phyloP scores from a whole-genome alignment of 2,888 invertebrate genomes.

The Tipula vernalis region DNA sequence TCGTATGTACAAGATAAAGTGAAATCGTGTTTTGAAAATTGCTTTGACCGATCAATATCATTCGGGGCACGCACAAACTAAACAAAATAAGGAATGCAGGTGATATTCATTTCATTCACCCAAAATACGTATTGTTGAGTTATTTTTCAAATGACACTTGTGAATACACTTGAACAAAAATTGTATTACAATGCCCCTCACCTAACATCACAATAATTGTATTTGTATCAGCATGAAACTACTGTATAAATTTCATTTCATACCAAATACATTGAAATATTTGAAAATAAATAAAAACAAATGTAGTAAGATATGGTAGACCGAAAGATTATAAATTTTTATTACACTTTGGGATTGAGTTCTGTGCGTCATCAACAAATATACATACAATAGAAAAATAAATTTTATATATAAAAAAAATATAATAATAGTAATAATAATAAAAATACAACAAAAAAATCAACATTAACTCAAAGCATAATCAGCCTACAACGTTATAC shows the following conservation, averaged over 20 bases:
- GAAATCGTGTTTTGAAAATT: not conserved
- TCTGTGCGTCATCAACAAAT: not conserved
- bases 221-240: not conserved
- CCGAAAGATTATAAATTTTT: slow-evolving; percentile 4
- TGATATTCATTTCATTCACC: not conserved
- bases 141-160: too few relatives aligned
- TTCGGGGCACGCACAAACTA: not conserved
- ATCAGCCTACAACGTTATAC: not conserved
- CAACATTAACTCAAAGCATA: not conserved
- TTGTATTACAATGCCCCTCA: not conserved
- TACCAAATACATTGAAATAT: not conserved
- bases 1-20: not conserved
- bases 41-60: not conserved
- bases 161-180: not conserved
- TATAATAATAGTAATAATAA: not conserved
- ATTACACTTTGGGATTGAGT: slow-evolving; percentile 4
- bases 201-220: not conserved
- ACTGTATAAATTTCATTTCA: not conserved
- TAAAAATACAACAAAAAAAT: not conserved
- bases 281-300: not conserved
- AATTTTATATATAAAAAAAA: not conserved
- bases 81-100: not conserved
- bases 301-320: not conserved
- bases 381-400: not conserved
- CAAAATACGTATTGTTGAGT: too few relatives aligned